Conservation (phyloP, 2,113 vertebrate species). For the Chaetodon trifascialis region DNA sequence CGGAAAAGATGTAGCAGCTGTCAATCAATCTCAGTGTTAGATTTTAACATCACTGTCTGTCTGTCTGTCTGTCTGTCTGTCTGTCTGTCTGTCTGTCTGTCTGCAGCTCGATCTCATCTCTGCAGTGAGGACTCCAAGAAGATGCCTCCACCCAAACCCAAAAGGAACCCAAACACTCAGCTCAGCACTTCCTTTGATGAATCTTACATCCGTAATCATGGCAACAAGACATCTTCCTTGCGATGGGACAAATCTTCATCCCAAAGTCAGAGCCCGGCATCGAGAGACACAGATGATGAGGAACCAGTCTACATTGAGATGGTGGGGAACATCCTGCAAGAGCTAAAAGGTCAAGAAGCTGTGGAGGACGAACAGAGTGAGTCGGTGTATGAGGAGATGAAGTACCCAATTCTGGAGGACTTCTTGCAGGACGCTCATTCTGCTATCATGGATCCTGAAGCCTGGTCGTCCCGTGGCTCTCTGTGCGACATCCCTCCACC, state of each 20-base stretch:
- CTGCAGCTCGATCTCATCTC: conserved; percentile 87
- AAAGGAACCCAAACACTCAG: conserved; percentile 96
- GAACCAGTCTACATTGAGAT: conserved; percentile 99
- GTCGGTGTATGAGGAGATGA: conserved; percentile 98
- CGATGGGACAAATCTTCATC: conserved; percentile 86
- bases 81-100: conserved; percentile 4
- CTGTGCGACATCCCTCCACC: conserved; percentile 95
- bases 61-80: conserved; percentile 58
- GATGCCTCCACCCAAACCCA: conserved; percentile 97
- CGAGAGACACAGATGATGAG: conserved; percentile 88
- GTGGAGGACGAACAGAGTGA: conserved; percentile 90
- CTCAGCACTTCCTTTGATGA: conserved; percentile 97
- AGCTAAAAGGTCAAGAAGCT: conserved; percentile 86
- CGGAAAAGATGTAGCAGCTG: neutral
- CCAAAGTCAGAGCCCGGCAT: conserved; percentile 85
- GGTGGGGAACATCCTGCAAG: conserved; percentile 93
- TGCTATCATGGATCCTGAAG: conserved; percentile 88
- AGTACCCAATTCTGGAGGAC: conserved; percentile 93
- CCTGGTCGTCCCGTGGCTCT: conserved; percentile 86
- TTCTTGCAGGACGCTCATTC: conserved; percentile 87
- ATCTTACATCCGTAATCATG: conserved; percentile 89
- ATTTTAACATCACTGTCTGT: neutral
- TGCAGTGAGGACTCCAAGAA: conserved; percentile 94
- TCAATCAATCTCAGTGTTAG: neutral
- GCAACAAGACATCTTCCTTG: conserved; percentile 84